Base-by-base conservation (phyloP, 1,140 invertebrate genomes). In the Drosophila navojoa region DNA sequence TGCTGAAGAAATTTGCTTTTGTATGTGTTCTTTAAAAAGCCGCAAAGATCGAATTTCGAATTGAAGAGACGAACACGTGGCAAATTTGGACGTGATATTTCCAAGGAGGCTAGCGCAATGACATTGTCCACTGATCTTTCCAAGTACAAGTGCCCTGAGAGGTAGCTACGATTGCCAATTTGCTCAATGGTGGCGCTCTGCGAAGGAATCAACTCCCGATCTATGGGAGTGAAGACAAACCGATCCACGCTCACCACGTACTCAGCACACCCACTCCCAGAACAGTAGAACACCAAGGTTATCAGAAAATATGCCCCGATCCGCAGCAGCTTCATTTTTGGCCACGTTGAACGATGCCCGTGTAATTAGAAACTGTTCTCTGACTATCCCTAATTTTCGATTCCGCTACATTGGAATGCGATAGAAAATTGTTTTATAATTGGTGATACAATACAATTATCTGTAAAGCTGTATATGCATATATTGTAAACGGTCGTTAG, bases 131-230 rank as follows among this genome's bases (percentile, higher is more conserved):
- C 0, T 1, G 66, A 6, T 11, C 62, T 47, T 47, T 15, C 70
- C 3, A 87, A 19, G 3, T 67, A 4, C 19, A 86, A 60, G 15
- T 86, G 68, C 0, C 81, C 81, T 0, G 82, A 87, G 0, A 86
- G 22, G 32, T 81, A 86, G 13, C 81, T 86, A 1, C 81, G 71
- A 59, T 86, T 87, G 1, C 45, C 52, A n/a, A 70, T 79, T 53
- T 86, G 82, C 40, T 86, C 75, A 10, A 87, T 11, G 1, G 47
- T 2, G 4, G 76, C 47, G 11, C 64, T 72, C 13, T 87, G 64
- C 25, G 82, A 79, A 1, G 53, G 11, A 13, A 86, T 50, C n/a
- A 67, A 6, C 6, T 50, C 40, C 0, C 5, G 63, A 62, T 87
- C 81, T 9, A 67, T 67, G 13, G 58, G 16, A 19, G 25, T 25